Percentiles rank a stretch among this genome's conserved stretches.
Evolutionary conservation across 2,113 vertebrate genomes (phyloP).

Genomic region (Baryphthengus martii): DNA sequence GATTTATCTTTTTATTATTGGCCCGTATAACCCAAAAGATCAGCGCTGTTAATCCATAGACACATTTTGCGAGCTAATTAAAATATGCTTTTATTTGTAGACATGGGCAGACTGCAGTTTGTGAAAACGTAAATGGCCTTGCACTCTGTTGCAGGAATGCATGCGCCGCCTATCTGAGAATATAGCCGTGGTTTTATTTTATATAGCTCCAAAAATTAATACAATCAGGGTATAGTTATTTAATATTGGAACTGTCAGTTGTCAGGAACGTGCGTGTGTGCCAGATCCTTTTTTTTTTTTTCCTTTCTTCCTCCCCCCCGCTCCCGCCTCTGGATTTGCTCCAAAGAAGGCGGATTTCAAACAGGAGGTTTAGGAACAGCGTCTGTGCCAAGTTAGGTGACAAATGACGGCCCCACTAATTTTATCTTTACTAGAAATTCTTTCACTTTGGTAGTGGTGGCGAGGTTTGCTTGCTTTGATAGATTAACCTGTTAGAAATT

Average conservation of each 20-base stretch:
- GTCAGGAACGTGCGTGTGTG: constrained; percentile 27
- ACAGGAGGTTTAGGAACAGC: constrained; percentile 37
- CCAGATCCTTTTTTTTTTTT: constrained; percentile 31
- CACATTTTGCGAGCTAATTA: constrained; percentile 52
- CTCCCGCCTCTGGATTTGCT: constrained; percentile 23
- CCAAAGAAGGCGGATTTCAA: constrained; percentile 61
- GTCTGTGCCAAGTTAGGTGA: constrained; percentile 63
- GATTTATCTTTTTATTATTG: constrained; percentile 57
- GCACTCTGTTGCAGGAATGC: neutral
- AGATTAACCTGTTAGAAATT: constrained; percentile 48
- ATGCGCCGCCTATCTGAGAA: neutral
- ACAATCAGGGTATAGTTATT: constrained; percentile 30
- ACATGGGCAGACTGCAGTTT: constrained; percentile 13
- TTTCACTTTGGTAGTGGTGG: neutral
- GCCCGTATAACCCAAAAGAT: constrained; percentile 53
- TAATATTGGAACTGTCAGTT: constrained; percentile 53
- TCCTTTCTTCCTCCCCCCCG: too few species aligned
- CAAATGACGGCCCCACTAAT: constrained; percentile 53
- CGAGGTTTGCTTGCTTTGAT: neutral
- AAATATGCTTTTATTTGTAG: constrained; percentile 60
- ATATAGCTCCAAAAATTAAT: constrained; percentile 35
- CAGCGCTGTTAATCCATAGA: constrained; percentile 49
- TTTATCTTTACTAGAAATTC: constrained; percentile 61
- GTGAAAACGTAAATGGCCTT: neutral
- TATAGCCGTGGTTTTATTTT: neutral